Conservation (phyloP, 1,140 invertebrate species). For the Neomicropteryx cornuta region DNA sequence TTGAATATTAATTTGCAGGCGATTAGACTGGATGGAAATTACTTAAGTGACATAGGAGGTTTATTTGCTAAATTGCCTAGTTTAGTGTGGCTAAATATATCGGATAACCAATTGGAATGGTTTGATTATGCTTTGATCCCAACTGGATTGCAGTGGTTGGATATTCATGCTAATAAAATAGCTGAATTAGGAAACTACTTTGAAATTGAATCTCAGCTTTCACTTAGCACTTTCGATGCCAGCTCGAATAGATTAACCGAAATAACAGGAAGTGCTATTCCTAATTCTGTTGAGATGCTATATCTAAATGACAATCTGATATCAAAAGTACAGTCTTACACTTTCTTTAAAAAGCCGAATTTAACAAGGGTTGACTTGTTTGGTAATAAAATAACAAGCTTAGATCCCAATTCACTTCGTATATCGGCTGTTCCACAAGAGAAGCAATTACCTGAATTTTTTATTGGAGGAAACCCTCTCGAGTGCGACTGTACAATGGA, state of each 20-base stretch:
- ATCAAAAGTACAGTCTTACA: slow-evolving; percentile 77
- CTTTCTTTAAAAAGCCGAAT: slow-evolving; percentile 89
- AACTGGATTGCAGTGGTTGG: slow-evolving; percentile 77
- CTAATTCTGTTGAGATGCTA: slow-evolving; percentile 75
- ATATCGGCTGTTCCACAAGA: slow-evolving; percentile 68
- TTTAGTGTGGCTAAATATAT: slow-evolving; percentile 85
- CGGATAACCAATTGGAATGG: slow-evolving; percentile 77
- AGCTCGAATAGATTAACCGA: slow-evolving; percentile 77
- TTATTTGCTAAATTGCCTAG: slow-evolving; percentile 78
- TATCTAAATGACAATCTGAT: slow-evolving; percentile 81
- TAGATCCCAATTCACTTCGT: slow-evolving; percentile 77
- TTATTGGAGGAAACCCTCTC: slow-evolving; percentile 82
- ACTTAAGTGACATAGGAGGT: slow-evolving; percentile 71
- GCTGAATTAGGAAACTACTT: slow-evolving; percentile 82
- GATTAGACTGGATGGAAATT: slow-evolving; percentile 79
- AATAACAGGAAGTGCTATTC: slow-evolving; percentile 75
- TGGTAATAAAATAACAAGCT: slow-evolving; percentile 70
- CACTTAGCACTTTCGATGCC: slow-evolving; percentile 74
- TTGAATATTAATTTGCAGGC: slow-evolving; percentile 74
- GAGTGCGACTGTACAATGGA: slow-evolving; percentile 72
- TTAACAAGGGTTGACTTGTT: slow-evolving; percentile 76
- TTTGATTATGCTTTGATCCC: slow-evolving; percentile 90
- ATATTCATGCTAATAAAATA: slow-evolving; percentile 81
- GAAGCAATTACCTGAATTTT: slow-evolving; percentile 78
- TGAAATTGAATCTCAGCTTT: slow-evolving; percentile 73